Evolutionary conservation across 2,888 invertebrate genomes (phyloP).

Genomic region (Malthinus seriepunctatus): DNA sequence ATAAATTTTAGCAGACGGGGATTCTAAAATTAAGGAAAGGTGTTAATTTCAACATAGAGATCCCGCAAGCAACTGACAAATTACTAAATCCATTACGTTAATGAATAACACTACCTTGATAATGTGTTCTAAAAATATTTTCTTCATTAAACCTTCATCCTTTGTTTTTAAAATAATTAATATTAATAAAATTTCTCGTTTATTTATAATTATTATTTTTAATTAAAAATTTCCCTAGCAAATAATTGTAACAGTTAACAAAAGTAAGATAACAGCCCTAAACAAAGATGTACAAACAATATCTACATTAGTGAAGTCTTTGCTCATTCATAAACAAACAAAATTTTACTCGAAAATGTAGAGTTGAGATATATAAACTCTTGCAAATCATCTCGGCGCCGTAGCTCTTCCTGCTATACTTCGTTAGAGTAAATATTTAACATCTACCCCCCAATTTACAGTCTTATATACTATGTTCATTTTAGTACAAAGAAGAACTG

Average conservation of each 20-base stretch:
- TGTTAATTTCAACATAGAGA: constrained; percentile 17
- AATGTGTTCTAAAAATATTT: constrained; percentile 3
- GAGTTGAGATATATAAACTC: constrained; percentile 14
- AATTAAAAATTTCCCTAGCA: background rate
- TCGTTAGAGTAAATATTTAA: constrained; percentile 27
- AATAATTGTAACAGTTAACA: background rate
- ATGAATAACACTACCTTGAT: constrained; percentile 35
- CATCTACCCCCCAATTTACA: constrained; percentile 14
- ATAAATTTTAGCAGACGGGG: background rate
- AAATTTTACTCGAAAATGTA: constrained; percentile 11
- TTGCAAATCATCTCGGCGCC: constrained; percentile 11
- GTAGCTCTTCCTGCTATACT: constrained; percentile 15
- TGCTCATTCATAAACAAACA: constrained; percentile 14
- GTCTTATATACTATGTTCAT: constrained; percentile 14
- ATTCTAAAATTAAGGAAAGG: constrained; percentile 18
- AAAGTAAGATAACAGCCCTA: background rate
- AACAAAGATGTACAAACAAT: too few species aligned
- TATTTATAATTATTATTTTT: too few species aligned
- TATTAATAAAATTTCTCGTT: too few species aligned
- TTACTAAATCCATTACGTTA: constrained; percentile 39
- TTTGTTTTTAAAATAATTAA: constrained; percentile 1
- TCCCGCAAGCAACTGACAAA: constrained; percentile 34
- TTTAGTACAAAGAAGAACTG: constrained; percentile 13
- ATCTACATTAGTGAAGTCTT: background rate
- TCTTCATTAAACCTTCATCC: constrained; percentile 1